A percentile compares a stretch with the other conserved stretches of the same genome.
Conservation (phyloP, 2,113 vertebrate genomes). For the Archocentrus centrarchus region DNA sequence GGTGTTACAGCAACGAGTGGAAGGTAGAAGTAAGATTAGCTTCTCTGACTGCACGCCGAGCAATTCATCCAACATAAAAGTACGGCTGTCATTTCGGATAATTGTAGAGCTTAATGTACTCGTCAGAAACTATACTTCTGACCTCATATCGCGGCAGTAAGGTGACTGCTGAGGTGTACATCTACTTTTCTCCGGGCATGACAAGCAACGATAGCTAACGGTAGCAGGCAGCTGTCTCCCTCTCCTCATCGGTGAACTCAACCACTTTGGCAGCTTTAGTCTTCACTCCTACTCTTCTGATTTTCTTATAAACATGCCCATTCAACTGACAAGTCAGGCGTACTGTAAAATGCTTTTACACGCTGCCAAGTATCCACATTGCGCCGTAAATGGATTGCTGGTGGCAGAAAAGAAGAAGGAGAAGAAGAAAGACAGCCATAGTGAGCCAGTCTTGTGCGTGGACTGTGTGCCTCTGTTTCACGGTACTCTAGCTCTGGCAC, state of each 20-base stretch:
- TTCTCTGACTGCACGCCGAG: neutral
- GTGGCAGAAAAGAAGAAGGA: slow-evolving; percentile 90
- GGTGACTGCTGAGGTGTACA: slow-evolving; percentile 20
- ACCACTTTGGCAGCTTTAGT: slow-evolving; percentile 14
- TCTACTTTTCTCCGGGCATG: slow-evolving; percentile 54
- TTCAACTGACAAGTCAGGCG: slow-evolving; percentile 93
- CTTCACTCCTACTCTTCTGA: neutral
- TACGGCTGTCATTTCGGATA: neutral
- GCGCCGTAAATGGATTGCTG: slow-evolving; percentile 91
- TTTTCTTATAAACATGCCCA: slow-evolving; percentile 79
- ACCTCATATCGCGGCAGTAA: neutral
- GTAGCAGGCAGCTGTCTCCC: slow-evolving; percentile 17
- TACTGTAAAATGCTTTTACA: slow-evolving; percentile 97
- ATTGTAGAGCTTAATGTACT: neutral
- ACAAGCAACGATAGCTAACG: slow-evolving; percentile 60
- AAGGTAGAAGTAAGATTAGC: slow-evolving; percentile 56
- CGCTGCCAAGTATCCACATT: slow-evolving; percentile 92
- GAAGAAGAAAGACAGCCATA: slow-evolving; percentile 80
- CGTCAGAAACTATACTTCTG: neutral
- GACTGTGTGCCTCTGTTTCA: slow-evolving; percentile 96
- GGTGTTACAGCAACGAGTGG: slow-evolving; percentile 46
- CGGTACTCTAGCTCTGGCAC: slow-evolving; percentile 91
- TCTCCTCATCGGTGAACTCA: slow-evolving; percentile 14
- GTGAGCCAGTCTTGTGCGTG: slow-evolving; percentile 85
- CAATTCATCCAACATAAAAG: neutral